Base-by-base conservation (phyloP, 2,797 vertebrate genomes). In the Propithecus perrieri region DNA sequence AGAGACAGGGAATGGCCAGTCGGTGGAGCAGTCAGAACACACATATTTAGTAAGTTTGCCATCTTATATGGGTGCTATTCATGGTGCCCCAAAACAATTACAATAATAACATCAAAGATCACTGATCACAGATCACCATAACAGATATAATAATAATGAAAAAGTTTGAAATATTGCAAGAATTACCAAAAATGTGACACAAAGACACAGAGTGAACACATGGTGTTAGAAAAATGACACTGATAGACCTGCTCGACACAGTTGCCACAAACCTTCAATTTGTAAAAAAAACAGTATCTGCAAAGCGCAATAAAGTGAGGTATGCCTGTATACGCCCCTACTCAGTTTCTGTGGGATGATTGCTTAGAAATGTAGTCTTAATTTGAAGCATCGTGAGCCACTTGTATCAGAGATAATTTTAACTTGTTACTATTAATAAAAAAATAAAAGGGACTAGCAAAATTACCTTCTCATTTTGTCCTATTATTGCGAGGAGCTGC, bases 391-490 rank as follows among this genome's bases (percentile, higher is more conserved):
- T 46, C 63, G 43, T 88, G 30, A 96, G 48, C 74, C 35, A 33
- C 61, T 83, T 85, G 18, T 57, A 22, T 76, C 71, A 55, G 78
- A 92, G 71, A 93, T 88, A 10, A 91, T 46, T 93, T 94, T 92
- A 92, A 93, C 48, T 85, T 50, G 50, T 50, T 50, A 50, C 84
- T 59, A 6, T 76, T 92, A 74, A 53, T 57, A 50, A 80, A 38
- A n/a, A 67, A 87, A 75, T 46, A 35, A 81, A 96, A 46, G 38
- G 14, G 12, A 43, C 67, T 81, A 50, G 48, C 78, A 89, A 71
- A 94, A 75, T 87, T 95, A 41, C 65, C 33, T 76, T 88, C 81
- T 72, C 38, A 24, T 53, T 74, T 92, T 92, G 22, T 72, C 55
- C 20, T 90, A n/a, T 53, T 91, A 57, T 71, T 69, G 28, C 81